Percentiles rank a stretch among this genome's conserved stretches.
Conservation (phyloP, 2,888 invertebrate genomes). For the Campaea margaritaria region DNA sequence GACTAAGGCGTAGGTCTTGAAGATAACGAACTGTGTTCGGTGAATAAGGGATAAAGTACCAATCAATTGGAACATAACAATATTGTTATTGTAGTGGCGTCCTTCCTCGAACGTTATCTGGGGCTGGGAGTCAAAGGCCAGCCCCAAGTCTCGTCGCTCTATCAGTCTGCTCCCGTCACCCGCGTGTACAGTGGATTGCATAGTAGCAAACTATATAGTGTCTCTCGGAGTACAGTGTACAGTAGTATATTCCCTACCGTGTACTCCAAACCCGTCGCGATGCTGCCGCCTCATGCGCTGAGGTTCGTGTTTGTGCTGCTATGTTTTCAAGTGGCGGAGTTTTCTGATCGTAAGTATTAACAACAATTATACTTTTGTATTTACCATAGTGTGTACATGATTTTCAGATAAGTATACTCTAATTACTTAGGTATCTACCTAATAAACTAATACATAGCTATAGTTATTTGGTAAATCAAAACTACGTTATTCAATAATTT, state of each 20-base stretch:
- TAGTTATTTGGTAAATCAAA: too few species aligned
- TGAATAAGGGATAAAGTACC: not conserved
- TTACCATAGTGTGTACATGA: not conserved
- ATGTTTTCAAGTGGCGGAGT: conserved; percentile 49
- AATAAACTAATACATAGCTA: too few species aligned
- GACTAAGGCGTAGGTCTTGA: too few species aligned
- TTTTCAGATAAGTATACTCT: too few species aligned
- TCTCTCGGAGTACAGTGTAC: too few species aligned
- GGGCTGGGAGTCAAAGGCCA: conserved; percentile 29
- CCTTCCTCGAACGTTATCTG: conserved; percentile 35
- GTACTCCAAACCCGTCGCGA: not conserved
- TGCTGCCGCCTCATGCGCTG: conserved; percentile 1
- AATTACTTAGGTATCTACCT: too few species aligned
- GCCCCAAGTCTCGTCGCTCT: conserved; percentile 7
- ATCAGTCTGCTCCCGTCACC: conserved; percentile 8
- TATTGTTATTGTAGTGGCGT: conserved; percentile 10
- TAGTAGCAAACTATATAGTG: too few species aligned
- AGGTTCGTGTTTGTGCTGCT: conserved; percentile 44
- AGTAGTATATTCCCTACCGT: too few species aligned
- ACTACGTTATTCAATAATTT: too few species aligned
- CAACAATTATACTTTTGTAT: not conserved
- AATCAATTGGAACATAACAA: conserved; percentile 12
- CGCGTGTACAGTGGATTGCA: too few species aligned
- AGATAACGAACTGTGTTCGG: too few species aligned
- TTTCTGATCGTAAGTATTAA: conserved; percentile 64